Evolutionary conservation across 2,797 vertebrate genomes (phyloP), one percentile per base, ranked within the genome.

Genomic region (Melanotaenia pygmaea): DNA sequence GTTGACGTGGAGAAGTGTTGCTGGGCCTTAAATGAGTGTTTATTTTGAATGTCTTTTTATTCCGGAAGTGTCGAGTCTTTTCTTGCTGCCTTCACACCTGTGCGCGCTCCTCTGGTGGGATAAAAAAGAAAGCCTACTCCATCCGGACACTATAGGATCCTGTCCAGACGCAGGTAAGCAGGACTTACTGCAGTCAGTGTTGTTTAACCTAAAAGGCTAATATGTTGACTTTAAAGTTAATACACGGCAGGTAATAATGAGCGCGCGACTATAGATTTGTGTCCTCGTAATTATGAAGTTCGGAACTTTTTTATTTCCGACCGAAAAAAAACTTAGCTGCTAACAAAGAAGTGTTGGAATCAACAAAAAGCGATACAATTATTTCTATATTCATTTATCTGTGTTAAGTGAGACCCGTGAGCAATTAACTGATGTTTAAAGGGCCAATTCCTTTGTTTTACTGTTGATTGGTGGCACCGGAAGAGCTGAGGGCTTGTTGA

Each of bases 131-230:
- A 60, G 45, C 28, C 63, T 18, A 6, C 8, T 28, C 45, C 38
- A 53, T 6, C n/a, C 56, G 67, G 78, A 74, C 76, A 64, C 53
- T 58, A 67, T 78, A 26, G 76, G 83, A 79, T 59, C 76, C 7
- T 40, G 56, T 45, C 26, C 70, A 20, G 71, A 45, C 79, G 18
- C 82, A 90, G 91, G 91, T 93, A 85, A 81, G 78, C 34, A 1
- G n/a, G 26, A 67, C 22, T 70, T 50, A 80, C 76, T 53, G 5
- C 26, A 9, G n/a, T 51, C 11, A 16, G 10, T 20, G 14, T 7
- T 9, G 14, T 9, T 53, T 1, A 0, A 18, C 1, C 11, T 16
- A n/a, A 0, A 64, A 0, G 24, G 2, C 18, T 12, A 62, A 1
- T 56, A 64, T 16, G 0, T 51, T 26, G 10, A 32, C 11, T 54